phyloP scores from a whole-genome alignment of 2,888 invertebrate genomes.

The Phorcus lineatus region DNA sequence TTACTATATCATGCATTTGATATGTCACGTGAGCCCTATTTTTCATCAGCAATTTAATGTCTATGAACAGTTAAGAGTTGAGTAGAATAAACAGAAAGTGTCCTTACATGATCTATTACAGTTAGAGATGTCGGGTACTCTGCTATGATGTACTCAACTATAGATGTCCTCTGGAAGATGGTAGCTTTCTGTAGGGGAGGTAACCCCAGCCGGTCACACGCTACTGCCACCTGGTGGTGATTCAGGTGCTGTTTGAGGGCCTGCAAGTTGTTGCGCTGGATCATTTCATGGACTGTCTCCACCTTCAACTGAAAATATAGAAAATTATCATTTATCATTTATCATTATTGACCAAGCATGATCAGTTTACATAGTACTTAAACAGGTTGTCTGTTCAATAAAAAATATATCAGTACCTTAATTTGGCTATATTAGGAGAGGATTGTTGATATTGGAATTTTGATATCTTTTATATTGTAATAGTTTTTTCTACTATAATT shows the following conservation, averaged over 20 bases:
- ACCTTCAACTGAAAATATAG: slow-evolving; percentile 1
- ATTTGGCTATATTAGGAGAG: too few relatives aligned
- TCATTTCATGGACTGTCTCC: background rate
- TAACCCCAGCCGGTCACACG: slow-evolving; percentile 54
- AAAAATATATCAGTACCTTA: too few relatives aligned
- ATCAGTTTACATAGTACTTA: too few relatives aligned
- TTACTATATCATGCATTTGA: too few relatives aligned
- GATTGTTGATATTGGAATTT: too few relatives aligned
- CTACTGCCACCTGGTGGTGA: slow-evolving; percentile 26
- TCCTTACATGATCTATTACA: slow-evolving; percentile 53
- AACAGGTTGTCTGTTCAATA: too few relatives aligned
- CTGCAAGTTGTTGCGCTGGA: background rate
- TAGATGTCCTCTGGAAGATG: slow-evolving; percentile 44
- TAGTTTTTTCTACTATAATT: too few relatives aligned
- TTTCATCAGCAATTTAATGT: too few relatives aligned
- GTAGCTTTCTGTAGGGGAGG: slow-evolving; percentile 60
- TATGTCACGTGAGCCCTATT: too few relatives aligned
- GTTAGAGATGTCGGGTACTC: slow-evolving; percentile 47
- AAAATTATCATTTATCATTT: background rate
- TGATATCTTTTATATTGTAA: too few relatives aligned
- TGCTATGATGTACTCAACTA: slow-evolving; percentile 45
- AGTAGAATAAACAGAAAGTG: background rate
- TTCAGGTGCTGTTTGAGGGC: background rate
- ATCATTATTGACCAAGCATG: too few relatives aligned
- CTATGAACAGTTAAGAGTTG: too few relatives aligned